A percentile compares a stretch with the other conserved stretches of the same genome.
These are phyloP conservation scores for Octopus sinensis DNA, from an alignment of 1,140 invertebrate genomes.

Conservation along the genomic window DNA sequence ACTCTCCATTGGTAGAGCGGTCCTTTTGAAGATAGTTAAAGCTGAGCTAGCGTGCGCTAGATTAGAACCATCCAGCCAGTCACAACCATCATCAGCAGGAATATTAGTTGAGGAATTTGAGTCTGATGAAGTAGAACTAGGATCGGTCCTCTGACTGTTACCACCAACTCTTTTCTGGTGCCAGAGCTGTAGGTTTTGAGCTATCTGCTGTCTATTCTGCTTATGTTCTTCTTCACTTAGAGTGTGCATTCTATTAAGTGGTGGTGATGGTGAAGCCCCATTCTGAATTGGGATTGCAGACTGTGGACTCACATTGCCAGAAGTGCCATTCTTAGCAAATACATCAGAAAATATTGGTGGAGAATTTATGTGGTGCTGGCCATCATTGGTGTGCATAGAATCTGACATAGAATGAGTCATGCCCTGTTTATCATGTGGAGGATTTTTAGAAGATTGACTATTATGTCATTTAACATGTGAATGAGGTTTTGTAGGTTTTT, in stretches of 20 bases:
- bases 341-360: background rate
- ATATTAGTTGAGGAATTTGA: constrained; percentile 4
- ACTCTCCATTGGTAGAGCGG: too few species aligned
- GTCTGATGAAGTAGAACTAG: constrained; percentile 19
- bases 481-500: constrained; percentile 1
- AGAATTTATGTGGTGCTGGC: constrained; percentile 23
- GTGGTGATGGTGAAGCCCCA: constrained; percentile 32
- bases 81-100: constrained; percentile 22
- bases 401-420: constrained; percentile 24
- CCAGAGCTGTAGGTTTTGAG: constrained; percentile 49
- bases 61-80: constrained; percentile 15
- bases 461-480: background rate
- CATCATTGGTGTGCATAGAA: background rate
- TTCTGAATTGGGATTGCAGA: background rate
- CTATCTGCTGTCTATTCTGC: constrained; percentile 38
- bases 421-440: constrained; percentile 17
- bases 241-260: constrained; percentile 37
- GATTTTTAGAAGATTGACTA: background rate
- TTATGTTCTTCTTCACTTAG: constrained; percentile 47
- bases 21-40: too few species aligned
- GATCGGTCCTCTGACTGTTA: constrained; percentile 20
- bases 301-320: background rate
- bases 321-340: constrained; percentile 3
- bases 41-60: constrained; percentile 8
- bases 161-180: constrained; percentile 40